Evolutionary conservation across 53 echinoderm and acorn worm genomes (phyloP).

Genomic region (Hippasteria phrygiana): DNA sequence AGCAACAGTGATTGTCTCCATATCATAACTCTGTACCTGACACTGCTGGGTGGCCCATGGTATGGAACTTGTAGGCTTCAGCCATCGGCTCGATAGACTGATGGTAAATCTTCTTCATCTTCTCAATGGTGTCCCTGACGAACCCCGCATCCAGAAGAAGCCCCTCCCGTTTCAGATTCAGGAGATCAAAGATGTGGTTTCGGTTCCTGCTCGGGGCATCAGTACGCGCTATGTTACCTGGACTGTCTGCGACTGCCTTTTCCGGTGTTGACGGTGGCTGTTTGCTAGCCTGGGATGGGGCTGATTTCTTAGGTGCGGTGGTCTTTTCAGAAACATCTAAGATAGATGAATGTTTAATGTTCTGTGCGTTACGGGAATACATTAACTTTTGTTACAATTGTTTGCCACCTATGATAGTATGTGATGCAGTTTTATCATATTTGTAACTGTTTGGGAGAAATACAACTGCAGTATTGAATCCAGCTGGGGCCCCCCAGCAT

Average conservation of each 20-base stretch:
- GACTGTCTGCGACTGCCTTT: not conserved
- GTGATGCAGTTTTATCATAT: no score
- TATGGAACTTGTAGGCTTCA: conserved; percentile 75
- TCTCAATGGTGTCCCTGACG: conserved; percentile 39
- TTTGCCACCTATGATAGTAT: no score
- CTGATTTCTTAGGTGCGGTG: conserved; percentile 1
- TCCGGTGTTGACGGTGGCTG: not conserved
- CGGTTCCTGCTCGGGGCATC: conserved; percentile 31
- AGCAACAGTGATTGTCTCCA: not conserved
- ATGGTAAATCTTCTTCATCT: conserved; percentile 71
- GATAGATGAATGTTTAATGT: not conserved
- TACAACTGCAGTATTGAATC: no score
- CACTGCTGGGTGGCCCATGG: conserved; percentile 69
- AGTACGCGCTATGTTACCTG: not conserved
- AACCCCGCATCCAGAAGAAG: conserved; percentile 20
- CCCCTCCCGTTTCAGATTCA: conserved; percentile 66
- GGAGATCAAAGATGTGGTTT: conserved; percentile 67
- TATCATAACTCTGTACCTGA: conserved; percentile 59
- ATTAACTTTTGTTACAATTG: not conserved
- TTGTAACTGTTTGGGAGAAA: no score
- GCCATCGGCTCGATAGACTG: conserved; percentile 71
- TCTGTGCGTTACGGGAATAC: not conserved
- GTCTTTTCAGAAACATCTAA: conserved; percentile 11
- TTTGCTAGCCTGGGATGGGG: not conserved
- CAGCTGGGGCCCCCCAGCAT: no score